Evolutionary conservation across 2,888 invertebrate genomes (phyloP).

Genomic region (Barypeithes pellucidus): DNA sequence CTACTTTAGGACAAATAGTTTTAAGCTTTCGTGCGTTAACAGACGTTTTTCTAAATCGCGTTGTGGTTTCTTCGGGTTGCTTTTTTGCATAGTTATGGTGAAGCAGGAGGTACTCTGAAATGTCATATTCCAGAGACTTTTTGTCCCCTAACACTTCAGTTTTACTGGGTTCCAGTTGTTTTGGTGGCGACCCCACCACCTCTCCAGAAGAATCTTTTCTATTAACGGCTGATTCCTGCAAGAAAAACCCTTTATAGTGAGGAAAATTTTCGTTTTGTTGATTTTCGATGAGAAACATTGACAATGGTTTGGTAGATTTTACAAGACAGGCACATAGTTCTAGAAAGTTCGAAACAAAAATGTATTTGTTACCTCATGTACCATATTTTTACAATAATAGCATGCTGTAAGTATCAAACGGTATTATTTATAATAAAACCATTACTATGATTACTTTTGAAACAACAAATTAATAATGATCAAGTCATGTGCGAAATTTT

Average conservation of each 20-base stretch:
- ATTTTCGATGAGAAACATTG: neutral
- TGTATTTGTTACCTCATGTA: neutral
- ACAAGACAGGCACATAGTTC: neutral
- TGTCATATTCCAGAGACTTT: constrained; percentile 63
- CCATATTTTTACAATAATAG: neutral
- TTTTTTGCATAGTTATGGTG: constrained; percentile 67
- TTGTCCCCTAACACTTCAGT: constrained; percentile 56
- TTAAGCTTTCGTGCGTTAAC: constrained; percentile 54
- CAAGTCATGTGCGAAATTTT: neutral
- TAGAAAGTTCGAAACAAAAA: neutral
- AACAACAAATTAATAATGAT: neutral
- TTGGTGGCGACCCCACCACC: constrained; percentile 92
- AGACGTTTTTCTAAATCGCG: constrained; percentile 29
- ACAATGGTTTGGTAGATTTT: constrained; percentile 8
- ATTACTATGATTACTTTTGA: neutral
- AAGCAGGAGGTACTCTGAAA: constrained; percentile 66
- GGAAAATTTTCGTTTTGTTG: constrained; percentile 7
- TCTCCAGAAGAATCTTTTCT: constrained; percentile 75
- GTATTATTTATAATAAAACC: neutral
- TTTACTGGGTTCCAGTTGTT: constrained; percentile 88
- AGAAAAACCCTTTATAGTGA: constrained; percentile 36
- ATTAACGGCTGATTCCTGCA: constrained; percentile 70
- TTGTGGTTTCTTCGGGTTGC: constrained; percentile 51
- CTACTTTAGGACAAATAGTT: constrained; percentile 56
- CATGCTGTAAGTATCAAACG: neutral